These are phyloP conservation scores for Hippopotamus amphibius DNA, from an alignment of 2,113 vertebrate genomes.

Conservation along the genomic window DNA sequence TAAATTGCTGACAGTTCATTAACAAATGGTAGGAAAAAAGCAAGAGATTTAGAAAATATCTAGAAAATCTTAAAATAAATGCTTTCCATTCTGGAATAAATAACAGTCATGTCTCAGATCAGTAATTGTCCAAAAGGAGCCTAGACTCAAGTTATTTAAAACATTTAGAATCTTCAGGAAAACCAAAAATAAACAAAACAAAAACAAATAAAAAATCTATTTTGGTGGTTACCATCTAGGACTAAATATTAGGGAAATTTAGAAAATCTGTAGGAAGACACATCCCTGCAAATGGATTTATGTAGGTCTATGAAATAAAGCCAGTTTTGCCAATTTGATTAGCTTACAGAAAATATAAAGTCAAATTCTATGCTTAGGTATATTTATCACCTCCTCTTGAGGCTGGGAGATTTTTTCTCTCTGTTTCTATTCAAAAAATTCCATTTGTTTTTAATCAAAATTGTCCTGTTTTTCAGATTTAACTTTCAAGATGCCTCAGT, in stretches of 20 bases:
- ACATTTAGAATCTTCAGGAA: background rate
- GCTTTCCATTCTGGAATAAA: background rate
- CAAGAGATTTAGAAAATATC: background rate
- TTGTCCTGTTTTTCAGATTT: constrained; percentile 9
- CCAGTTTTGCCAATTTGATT: background rate
- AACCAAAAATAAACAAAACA: background rate
- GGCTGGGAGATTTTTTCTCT: background rate
- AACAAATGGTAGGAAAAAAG: background rate
- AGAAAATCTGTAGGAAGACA: background rate
- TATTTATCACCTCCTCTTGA: background rate
- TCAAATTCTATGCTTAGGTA: background rate
- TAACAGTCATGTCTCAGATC: background rate
- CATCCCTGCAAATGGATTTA: background rate
- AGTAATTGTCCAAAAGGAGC: background rate
- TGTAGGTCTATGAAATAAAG: background rate
- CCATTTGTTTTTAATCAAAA: constrained; percentile 5
- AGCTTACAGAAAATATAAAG: background rate
- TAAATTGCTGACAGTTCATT: background rate
- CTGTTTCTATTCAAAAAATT: background rate
- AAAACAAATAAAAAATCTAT: too few species aligned
- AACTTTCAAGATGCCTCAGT: background rate
- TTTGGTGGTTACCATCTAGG: background rate
- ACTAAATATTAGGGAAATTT: background rate
- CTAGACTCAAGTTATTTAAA: background rate
- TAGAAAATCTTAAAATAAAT: constrained; percentile 15